Percentiles rank a stretch among this genome's conserved stretches.
phyloP scores from a whole-genome alignment of 2,113 vertebrate genomes.

The Varanus salvator region DNA sequence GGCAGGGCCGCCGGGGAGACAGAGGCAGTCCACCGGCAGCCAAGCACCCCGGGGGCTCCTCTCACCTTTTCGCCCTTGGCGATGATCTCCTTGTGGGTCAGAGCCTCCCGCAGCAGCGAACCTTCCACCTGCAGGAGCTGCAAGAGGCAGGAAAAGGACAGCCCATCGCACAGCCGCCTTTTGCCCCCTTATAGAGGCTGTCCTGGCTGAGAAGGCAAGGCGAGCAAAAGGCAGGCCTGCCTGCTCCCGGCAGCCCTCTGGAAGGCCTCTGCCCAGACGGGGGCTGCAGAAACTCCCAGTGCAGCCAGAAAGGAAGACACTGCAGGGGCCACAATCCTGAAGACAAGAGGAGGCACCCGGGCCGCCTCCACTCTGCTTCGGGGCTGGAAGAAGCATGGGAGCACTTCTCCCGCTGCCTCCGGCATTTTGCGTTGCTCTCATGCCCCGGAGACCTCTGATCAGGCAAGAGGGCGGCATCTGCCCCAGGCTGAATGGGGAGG shows the following conservation, averaged over 20 bases:
- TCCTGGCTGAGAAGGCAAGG: too few relatives aligned
- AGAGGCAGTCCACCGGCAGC: background rate
- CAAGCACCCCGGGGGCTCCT: background rate
- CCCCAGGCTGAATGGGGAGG: too few relatives aligned
- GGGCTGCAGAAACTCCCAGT: background rate
- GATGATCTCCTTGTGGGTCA: conserved; percentile 96
- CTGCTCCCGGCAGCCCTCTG: background rate
- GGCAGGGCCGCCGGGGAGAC: background rate
- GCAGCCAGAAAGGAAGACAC: background rate
- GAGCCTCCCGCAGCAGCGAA: conserved; percentile 84
- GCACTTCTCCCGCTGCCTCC: too few relatives aligned
- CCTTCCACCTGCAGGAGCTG: conserved; percentile 93
- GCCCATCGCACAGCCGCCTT: background rate
- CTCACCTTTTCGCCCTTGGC: conserved; percentile 97
- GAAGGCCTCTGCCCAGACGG: background rate
- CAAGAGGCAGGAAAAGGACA: background rate
- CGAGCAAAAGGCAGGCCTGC: background rate
- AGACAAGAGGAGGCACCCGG: background rate
- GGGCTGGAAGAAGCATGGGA: too few relatives aligned
- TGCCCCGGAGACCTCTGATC: background rate
- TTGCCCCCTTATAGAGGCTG: background rate
- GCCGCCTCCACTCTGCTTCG: too few relatives aligned
- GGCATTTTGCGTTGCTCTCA: background rate
- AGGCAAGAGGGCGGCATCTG: background rate
- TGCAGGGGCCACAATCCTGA: too few relatives aligned